Base-by-base conservation (phyloP, 1,140 invertebrate species). In the Luehdorfia chinensis region DNA sequence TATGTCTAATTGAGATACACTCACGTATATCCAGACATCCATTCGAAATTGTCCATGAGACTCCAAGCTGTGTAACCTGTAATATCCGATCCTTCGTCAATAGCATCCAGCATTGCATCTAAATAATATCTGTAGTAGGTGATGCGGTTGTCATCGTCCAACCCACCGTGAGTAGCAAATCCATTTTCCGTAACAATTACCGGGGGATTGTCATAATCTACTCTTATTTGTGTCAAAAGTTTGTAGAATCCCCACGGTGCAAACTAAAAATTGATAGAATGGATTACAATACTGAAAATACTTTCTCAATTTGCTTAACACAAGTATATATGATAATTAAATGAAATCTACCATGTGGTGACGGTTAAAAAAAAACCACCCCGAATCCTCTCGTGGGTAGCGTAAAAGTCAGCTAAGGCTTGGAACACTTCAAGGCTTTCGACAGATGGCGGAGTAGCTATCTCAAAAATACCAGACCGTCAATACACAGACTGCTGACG, bases 71-170 rank as follows among this genome's bases (percentile, higher is more conserved):
- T 31, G 11, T 31, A 31, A 1, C 9, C 28, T 31, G 4, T 9
- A 11, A 27, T 3, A 36, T 83, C 63, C 12, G 63, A 72, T 4
- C 64, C 67, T 2, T 81, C 71, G 0, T 68, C 66, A 1, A 83
- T 67, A 1, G 75, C 69, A 30, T 80, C 65, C 6, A 75, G 44
- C 44, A 84, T 41, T 3, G 66, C 65, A 19, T 32, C 14, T 3
- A 83, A 21, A 47, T 84, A 93, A 4, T 59, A 60, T 52, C 63
- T 60, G 32, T 84, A 84, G 59, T 86, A 90, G 6, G 64, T 47
- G 4, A 90, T 67, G 25, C 76, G 54, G 34, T 67, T 55, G 0
- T 64, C 45, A 34, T 80, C 76, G 1, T 59, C 31, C 7, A 77
- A 34, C 1, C 66, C 72, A 1, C 81, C 47, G 2, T 16, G 8